phyloP scores from a whole-genome alignment of 2,113 vertebrate species.

The Oreotrochilus melanogaster region DNA sequence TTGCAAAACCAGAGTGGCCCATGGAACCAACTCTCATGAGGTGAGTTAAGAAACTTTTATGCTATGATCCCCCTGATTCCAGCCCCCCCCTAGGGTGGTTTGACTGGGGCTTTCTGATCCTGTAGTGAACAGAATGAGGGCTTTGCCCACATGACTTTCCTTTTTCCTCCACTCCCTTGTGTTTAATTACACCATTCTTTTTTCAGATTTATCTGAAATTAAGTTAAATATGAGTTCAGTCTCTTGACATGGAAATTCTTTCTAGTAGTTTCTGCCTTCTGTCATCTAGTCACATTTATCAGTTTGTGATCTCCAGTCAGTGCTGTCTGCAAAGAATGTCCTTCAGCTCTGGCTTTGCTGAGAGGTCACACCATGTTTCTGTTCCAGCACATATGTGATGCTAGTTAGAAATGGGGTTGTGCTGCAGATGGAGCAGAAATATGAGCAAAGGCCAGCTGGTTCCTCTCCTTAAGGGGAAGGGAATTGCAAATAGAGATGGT shows the following conservation, averaged over 20 bases:
- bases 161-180: neutral
- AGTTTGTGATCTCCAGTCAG: neutral
- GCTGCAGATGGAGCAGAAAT: neutral
- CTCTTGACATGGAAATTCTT: neutral
- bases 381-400: neutral
- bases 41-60: constrained; percentile 77
- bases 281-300: neutral
- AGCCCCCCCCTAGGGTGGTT: neutral
- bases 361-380: neutral
- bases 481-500: neutral
- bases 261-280: neutral
- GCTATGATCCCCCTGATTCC: neutral
- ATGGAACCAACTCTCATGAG: constrained; percentile 99
- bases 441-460: neutral
- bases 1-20: constrained; percentile 99
- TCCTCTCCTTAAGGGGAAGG: neutral
- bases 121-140: neutral
- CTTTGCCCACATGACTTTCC: neutral
- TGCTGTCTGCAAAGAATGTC: neutral
- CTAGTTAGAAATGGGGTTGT: neutral
- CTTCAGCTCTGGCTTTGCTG: neutral
- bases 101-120: neutral
- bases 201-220: neutral
- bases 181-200: neutral
- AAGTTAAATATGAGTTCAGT: neutral